Percentiles rank a stretch among this genome's conserved stretches.
Evolutionary conservation across 2,113 vertebrate genomes (phyloP).

Genomic region (Tylochromis polylepis): DNA sequence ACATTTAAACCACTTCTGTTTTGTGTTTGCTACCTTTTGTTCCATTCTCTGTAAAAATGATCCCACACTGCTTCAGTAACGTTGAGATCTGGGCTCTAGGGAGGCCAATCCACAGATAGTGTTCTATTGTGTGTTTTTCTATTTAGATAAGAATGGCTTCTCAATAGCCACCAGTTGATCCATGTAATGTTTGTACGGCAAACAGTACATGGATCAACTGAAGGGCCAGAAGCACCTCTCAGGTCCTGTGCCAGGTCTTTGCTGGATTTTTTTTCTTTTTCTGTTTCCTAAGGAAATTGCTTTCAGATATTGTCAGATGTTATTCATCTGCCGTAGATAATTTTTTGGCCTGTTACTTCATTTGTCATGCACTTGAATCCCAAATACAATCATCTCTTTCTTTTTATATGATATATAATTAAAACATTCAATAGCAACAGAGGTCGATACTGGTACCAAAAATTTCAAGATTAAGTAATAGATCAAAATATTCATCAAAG

Average conservation of each 20-base stretch:
- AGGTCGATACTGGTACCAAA: neutral
- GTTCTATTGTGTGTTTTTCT: neutral
- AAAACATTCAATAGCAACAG: neutral
- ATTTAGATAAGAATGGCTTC: neutral
- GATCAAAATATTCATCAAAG: neutral
- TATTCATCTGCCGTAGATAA: neutral
- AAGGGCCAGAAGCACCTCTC: neutral
- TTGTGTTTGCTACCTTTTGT: neutral
- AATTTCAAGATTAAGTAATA: neutral
- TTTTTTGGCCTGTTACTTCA: neutral
- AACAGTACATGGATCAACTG: neutral
- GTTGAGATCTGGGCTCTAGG: neutral
- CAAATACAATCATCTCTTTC: neutral
- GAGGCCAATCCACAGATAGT: neutral
- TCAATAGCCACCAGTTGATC: neutral
- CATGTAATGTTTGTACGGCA: accelerated
- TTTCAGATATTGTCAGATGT: neutral
- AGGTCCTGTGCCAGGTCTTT: neutral
- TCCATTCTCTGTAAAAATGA: neutral
- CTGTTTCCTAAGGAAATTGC: neutral
- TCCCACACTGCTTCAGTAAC: neutral
- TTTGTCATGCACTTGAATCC: neutral
- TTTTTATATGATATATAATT: accelerated
- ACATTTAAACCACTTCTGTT: neutral
- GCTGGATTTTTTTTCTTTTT: neutral